phyloP scores from a whole-genome alignment of 2,888 invertebrate genomes.

The Ophion obscuratus region DNA sequence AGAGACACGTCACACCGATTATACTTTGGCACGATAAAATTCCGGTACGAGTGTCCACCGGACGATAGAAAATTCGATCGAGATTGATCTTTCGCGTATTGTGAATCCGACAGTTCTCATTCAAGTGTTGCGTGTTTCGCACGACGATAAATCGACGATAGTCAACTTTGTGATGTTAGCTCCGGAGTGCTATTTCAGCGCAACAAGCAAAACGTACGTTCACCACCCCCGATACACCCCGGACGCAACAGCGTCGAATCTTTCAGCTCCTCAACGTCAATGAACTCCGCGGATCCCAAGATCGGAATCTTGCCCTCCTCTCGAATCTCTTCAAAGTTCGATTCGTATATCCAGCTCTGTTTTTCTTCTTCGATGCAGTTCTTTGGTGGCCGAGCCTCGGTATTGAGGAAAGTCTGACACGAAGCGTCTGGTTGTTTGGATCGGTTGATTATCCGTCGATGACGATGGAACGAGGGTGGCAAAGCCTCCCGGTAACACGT shows the following conservation, averaged over 20 bases:
- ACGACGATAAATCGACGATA: not conserved
- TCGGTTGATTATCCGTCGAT: not conserved
- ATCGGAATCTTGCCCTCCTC: not conserved
- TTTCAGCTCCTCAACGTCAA: slow-evolving; percentile 7
- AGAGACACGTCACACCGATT: slow-evolving; percentile 57
- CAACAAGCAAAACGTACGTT: slow-evolving; percentile 27
- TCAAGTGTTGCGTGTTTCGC: not conserved
- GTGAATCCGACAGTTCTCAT: not conserved
- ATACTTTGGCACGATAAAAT: slow-evolving; percentile 58
- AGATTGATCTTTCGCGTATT: slow-evolving; percentile 22
- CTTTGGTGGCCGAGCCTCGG: not conserved
- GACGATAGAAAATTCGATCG: slow-evolving; percentile 42
- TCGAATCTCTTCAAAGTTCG: not conserved
- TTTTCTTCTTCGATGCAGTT: not conserved
- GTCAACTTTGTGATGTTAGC: not conserved
- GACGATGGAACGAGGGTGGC: slow-evolving; percentile 18
- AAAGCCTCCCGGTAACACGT: slow-evolving; percentile 4
- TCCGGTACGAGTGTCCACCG: slow-evolving; percentile 10
- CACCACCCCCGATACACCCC: slow-evolving; percentile 6
- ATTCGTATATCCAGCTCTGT: not conserved
- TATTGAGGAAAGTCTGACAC: not conserved
- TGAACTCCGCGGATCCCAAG: slow-evolving; percentile 11
- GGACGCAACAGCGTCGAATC: slow-evolving; percentile 34
- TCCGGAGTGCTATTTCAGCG: slow-evolving; percentile 6
- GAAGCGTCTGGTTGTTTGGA: not conserved